Base-by-base conservation (phyloP, 2,888 invertebrate species). In the Drosophila rubida region DNA sequence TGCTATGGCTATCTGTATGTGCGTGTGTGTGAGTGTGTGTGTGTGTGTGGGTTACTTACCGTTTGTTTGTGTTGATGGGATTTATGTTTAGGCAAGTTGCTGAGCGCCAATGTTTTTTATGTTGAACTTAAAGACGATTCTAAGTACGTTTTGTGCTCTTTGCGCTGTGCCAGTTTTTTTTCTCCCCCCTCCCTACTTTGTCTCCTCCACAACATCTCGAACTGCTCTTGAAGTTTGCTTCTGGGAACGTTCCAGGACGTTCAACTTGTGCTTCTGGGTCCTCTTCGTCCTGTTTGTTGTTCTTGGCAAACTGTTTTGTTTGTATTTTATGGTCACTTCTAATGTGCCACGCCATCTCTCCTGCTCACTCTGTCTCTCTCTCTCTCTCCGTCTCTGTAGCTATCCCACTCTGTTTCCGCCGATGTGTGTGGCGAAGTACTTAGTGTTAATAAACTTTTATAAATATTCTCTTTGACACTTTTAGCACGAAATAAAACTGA, bases 391-490 rank as follows among this genome's bases (percentile, higher is more conserved):
- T 25, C 25, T 25, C 27, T 30, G 11, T 11, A 1, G 1, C 1
- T 19, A 19, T 19, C 19, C 3, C n/a, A 1, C 16, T 46, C 13
- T 45, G 13, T 53, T 16, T 48, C 42, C 30, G 41, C 19, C 13
- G 44, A 55, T 55, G 45, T 61, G 50, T 65, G 72, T 59, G 59
- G 51, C 42, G 35, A 70, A 87, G 82, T 83, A 87, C 82, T 83
- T 83, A 85, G 86, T 86, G 83, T 86, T 84, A 88, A 84, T 84
- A 88, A 84, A 84, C 84, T 84, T 84, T 84, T 84, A 78, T 88
- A 88, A 85, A 85, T 86, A 85, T 88, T 87, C 88, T 84, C 84
- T 88, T 85, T 88, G 84, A 85, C 84, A 88, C 84, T 85, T 85
- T 85, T 87, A 85, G 84, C 88, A 85, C 87, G 79, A 83, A 83